phyloP scores from a whole-genome alignment of 2,113 vertebrate genomes.

The Desmodus rotundus region DNA sequence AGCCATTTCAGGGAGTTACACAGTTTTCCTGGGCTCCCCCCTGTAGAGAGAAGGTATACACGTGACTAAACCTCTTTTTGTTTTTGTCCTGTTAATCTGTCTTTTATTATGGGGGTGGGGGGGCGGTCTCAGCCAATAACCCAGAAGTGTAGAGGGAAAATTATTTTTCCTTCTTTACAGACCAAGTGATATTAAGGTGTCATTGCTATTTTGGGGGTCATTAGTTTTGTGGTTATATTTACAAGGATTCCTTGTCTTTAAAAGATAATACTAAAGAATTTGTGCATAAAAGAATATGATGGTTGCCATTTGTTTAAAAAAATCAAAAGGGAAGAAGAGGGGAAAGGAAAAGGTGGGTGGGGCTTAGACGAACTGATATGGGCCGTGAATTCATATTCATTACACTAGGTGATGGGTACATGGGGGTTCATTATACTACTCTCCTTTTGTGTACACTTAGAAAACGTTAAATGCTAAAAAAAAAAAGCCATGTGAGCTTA shows the following conservation, averaged over 20 bases:
- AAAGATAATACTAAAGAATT: not conserved
- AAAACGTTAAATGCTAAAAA: not conserved
- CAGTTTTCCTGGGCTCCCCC: not conserved
- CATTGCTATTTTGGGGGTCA: not conserved
- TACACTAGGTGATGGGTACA: not conserved
- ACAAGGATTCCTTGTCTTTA: constrained; percentile 1
- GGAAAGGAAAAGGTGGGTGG: not conserved
- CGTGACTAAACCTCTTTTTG: not conserved
- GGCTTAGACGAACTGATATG: not conserved
- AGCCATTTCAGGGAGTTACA: not conserved
- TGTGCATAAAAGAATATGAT: not conserved
- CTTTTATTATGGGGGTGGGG: not conserved
- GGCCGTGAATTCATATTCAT: not conserved
- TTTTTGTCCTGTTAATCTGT: not conserved
- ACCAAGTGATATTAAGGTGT: not conserved
- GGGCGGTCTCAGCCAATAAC: not conserved
- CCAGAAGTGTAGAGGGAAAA: not conserved
- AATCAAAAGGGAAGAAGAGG: not conserved
- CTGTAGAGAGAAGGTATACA: not conserved
- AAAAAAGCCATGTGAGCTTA: not conserved
- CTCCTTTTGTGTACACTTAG: not conserved
- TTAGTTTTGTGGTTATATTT: not conserved
- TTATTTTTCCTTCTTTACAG: not conserved
- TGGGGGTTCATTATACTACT: not conserved
- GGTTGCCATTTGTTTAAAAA: not conserved